Base-by-base conservation (phyloP, 2,113 vertebrate species). In the Blennius ocellaris region DNA sequence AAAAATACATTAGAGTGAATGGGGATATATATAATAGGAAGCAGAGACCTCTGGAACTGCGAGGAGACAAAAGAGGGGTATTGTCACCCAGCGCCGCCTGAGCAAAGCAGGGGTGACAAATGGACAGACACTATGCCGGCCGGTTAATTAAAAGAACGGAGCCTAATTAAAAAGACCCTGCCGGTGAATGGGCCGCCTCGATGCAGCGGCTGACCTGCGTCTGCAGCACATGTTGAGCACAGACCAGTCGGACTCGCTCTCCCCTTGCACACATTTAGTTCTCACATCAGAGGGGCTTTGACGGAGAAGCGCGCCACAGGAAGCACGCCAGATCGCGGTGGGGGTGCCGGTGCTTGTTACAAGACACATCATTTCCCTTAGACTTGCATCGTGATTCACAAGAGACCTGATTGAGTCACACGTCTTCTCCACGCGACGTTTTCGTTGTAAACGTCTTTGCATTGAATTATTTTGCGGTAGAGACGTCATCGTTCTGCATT, bases 91-190 rank as follows among this genome's bases (percentile, higher is more conserved):
- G 54, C 69, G 44, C 73, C 4, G 15, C 54, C 75, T 52, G 56
- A 66, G 82, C 75, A 66, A 62, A 82, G 83, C 74, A 11, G 58
- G 55, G 76, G 73, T 81, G 81, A 76, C 71, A 82, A 88, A 89
- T 78, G 84, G 86, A 90, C 69, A 73, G 89, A 86, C 87, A 63
- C 85, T 81, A 71, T 38, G 64, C 60, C 17, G 64, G 69, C 74
- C 83, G 87, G 61, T 91, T 92, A 92, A 94, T 93, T 93, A 94
- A 91, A 84, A 71, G 79, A 79, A 83, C 89, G 87, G 52, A 39
- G 82, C 44, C 80, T 89, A 88, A 89, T 91, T 90, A 92, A 90
- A 90, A 82, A 80, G 59, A 84, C 76, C 54, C 76, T 89, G 44
- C 48, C 48, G n/a, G 50, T 80, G 84, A 91, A 90, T 80, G 76